Evolutionary conservation across 2,797 vertebrate species (phyloP).

Genomic region (Epinephelus awoara): DNA sequence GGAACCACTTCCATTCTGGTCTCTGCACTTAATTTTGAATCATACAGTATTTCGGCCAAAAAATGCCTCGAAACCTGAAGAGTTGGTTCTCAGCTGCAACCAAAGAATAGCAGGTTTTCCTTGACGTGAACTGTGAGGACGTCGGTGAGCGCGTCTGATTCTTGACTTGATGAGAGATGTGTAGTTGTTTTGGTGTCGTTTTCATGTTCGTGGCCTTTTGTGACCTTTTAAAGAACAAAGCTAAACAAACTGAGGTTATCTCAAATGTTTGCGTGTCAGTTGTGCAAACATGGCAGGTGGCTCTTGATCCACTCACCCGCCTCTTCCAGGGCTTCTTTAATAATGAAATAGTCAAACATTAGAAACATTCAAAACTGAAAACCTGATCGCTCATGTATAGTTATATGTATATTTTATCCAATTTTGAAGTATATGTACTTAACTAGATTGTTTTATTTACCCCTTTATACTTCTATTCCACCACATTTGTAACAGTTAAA

Average conservation of each 20-base stretch:
- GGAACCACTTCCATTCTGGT: too few species aligned
- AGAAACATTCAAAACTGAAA: not conserved
- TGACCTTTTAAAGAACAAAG: not conserved
- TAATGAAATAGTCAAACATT: not conserved
- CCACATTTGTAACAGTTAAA: not conserved
- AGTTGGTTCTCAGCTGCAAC: too few species aligned
- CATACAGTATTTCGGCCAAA: too few species aligned
- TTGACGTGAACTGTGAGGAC: too few species aligned
- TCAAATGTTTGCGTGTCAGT: constrained; percentile 50
- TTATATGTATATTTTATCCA: not conserved
- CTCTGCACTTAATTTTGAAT: too few species aligned
- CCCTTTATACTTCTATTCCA: not conserved
- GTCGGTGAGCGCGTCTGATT: too few species aligned
- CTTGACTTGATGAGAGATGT: too few species aligned
- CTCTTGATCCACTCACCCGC: constrained; percentile 39
- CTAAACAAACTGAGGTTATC: constrained; percentile 59
- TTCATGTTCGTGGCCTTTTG: not conserved
- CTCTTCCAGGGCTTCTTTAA: not conserved
- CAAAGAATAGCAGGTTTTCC: too few species aligned
- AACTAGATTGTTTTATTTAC: not conserved
- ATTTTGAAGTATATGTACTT: not conserved
- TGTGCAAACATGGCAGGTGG: constrained; percentile 49
- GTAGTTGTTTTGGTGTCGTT: not conserved
- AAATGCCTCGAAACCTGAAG: too few species aligned
- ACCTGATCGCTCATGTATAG: not conserved